phyloP scores from a whole-genome alignment of 2,797 vertebrate species.

The Gadopsis bispinosus region DNA sequence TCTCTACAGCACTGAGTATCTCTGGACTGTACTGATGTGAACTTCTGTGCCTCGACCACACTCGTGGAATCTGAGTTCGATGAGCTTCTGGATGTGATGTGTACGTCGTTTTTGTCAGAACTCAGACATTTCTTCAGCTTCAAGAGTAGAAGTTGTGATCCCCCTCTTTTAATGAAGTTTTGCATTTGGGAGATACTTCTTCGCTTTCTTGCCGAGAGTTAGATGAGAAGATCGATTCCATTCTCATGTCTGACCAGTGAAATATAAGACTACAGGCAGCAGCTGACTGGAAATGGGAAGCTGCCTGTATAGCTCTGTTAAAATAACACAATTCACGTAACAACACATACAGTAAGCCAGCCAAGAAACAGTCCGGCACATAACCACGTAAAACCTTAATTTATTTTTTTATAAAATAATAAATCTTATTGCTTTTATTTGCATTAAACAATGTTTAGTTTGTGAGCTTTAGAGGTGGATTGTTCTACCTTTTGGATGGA shows the following conservation, averaged over 20 bases:
- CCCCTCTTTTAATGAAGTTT: slow-evolving; percentile 20
- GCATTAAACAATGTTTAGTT: not conserved
- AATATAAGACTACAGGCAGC: not conserved
- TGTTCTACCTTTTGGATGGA: not conserved
- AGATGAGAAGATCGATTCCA: not conserved
- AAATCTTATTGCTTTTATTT: not conserved
- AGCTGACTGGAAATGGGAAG: not conserved
- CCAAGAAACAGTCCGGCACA: not conserved
- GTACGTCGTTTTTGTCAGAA: not conserved
- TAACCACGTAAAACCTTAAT: not conserved
- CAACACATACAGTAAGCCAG: not conserved
- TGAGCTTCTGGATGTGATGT: slow-evolving; percentile 13
- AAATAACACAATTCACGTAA: not conserved
- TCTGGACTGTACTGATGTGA: slow-evolving; percentile 22
- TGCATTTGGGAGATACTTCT: not conserved
- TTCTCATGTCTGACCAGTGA: not conserved
- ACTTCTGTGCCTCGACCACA: slow-evolving; percentile 32
- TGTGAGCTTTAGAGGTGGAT: not conserved
- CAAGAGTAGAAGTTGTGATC: slow-evolving; percentile 34
- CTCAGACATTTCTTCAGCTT: slow-evolving; percentile 31
- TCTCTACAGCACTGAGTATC: not conserved
- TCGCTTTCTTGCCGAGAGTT: not conserved
- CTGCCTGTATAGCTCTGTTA: not conserved
- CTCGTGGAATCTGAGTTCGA: slow-evolving; percentile 46
- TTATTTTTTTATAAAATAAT: not conserved